Evolutionary conservation across 2,797 vertebrate genomes (phyloP).

Genomic region (Nothura maculosa): DNA sequence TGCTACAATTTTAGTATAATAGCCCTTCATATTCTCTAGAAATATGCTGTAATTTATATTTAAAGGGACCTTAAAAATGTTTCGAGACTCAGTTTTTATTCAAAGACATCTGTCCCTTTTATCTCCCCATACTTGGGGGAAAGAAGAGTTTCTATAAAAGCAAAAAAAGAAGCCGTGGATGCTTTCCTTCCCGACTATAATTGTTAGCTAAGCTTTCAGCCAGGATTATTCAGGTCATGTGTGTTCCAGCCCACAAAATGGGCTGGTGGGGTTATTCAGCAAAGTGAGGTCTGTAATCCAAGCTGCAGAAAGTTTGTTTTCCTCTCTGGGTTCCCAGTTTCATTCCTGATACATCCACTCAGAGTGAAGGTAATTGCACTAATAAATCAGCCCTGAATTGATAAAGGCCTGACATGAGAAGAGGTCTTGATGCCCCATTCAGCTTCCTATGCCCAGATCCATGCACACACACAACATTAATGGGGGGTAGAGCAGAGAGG

Average conservation of each 20-base stretch:
- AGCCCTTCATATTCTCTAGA: neutral
- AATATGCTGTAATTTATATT: slow-evolving; percentile 8
- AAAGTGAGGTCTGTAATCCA: neutral
- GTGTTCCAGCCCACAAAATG: neutral
- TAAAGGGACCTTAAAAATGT: slow-evolving; percentile 31
- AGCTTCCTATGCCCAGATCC: neutral
- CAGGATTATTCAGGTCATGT: neutral
- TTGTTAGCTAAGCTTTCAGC: neutral
- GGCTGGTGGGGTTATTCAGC: neutral
- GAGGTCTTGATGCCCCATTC: neutral
- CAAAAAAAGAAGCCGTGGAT: neutral
- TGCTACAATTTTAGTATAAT: slow-evolving; percentile 39
- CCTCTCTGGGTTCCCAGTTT: neutral
- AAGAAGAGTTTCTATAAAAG: neutral
- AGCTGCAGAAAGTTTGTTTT: neutral
- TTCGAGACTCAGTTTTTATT: slow-evolving; percentile 18
- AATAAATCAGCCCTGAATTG: neutral
- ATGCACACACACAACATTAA: neutral
- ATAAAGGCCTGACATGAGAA: neutral
- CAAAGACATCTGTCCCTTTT: neutral
- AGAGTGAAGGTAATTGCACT: fast-evolving
- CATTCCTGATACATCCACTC: fast-evolving
- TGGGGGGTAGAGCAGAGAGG: neutral
- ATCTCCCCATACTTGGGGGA: neutral
- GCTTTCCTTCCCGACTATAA: neutral